Base-by-base conservation (phyloP, 1,140 invertebrate genomes). In the Platyscapa corneri region DNA sequence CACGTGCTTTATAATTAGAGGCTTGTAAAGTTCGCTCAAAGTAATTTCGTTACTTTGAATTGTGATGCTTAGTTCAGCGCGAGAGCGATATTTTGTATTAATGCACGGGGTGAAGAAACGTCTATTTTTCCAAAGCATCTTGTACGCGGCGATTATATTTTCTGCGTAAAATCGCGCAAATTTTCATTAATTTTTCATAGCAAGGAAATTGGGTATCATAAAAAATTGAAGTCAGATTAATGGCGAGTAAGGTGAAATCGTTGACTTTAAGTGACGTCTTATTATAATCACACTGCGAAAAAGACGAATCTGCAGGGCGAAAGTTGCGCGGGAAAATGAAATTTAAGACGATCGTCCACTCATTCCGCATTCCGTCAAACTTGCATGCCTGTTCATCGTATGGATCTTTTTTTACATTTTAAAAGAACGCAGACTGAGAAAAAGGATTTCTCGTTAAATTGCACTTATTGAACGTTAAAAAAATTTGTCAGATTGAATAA, bases 221-320 rank as follows among this genome's bases (percentile, higher is more conserved):
- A 77, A 56, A 53, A 49, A 56, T 49, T 23, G 23, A 30, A 46
- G 72, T 39, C 37, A 75, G 72, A 75, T 75, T 70, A 70, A 75
- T 75, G n/a, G 5, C 12, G 39, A 80, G 60, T 42, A 14, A 74
- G 81, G 81, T 82, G 82, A 83, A 83, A 83, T 76, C 82, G 72
- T 67, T 65, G 65, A 37, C 1, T 37, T 72, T 60, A 75, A 82
- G 49, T 82, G 34, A 74, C 34, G 37, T 82, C 70, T 75, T 72
- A 81, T 72, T 72, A 82, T 60, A 60, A 56, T 39, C 46, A 49
- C 23, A 42, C 42, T 46, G 65, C 16, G 81, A 75, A 60, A 74
- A 42, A 75, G 67, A 75, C 14, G 81, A 74, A 82, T 82, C 49
- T 46, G 49, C 49, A 46, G 49, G 56, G 70, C 67, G 70, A 82